phyloP scores from a whole-genome alignment of 2,113 vertebrate species.

The Ptychochromis oligacanthus region DNA sequence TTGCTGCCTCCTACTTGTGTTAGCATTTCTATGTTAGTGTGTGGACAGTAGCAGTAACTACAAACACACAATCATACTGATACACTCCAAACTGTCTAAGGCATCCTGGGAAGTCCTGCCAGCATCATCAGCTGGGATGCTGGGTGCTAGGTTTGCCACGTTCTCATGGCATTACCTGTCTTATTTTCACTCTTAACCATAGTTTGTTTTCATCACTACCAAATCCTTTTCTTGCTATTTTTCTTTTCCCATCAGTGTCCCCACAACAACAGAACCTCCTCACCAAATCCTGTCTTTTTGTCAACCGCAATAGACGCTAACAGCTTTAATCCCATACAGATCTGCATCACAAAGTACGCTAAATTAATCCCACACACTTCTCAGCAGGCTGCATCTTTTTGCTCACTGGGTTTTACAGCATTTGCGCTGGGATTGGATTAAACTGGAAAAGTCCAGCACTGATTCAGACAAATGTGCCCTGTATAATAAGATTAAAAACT shows the following conservation, averaged over 20 bases:
- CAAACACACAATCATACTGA: background rate
- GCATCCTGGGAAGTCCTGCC: background rate
- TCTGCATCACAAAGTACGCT: constrained; percentile 64
- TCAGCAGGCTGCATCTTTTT: constrained; percentile 4
- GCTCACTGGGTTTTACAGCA: background rate
- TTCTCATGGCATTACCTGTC: background rate
- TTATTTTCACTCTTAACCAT: background rate
- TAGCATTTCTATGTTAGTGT: background rate
- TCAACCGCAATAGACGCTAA: constrained; percentile 41
- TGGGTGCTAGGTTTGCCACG: background rate
- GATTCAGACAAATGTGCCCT: too few relatives aligned
- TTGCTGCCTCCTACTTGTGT: background rate
- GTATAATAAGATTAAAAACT: too few relatives aligned
- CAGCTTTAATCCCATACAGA: constrained; percentile 62
- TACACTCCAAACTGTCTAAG: background rate
- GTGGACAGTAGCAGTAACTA: background rate
- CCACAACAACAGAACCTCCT: constrained; percentile 27
- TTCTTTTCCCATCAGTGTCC: constrained; percentile 7
- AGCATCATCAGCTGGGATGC: background rate
- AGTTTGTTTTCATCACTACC: background rate
- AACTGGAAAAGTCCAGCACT: background rate
- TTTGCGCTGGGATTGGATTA: background rate
- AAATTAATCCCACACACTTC: constrained; percentile 9
- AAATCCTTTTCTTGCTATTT: background rate
- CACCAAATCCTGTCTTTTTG: constrained; percentile 20